phyloP scores from a whole-genome alignment of 2,113 vertebrate species.

The Malaclemys terrapin region DNA sequence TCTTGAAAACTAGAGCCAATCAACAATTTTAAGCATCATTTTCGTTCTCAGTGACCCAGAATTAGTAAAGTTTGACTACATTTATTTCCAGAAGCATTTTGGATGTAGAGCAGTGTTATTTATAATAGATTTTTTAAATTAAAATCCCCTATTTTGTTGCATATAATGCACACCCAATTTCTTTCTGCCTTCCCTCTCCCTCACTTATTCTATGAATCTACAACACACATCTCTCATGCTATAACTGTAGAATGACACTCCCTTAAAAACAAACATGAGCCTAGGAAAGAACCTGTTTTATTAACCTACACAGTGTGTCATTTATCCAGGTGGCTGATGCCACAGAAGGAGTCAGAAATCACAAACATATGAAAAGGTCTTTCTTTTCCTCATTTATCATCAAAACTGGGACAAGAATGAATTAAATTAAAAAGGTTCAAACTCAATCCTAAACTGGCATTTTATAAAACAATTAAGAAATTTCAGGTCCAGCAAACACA shows the following conservation, averaged over 20 bases:
- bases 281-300: background rate
- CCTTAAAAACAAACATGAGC: background rate
- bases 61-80: too few relatives aligned
- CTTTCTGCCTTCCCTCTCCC: conserved; percentile 19
- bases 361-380: background rate
- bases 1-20: too few relatives aligned
- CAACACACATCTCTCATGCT: background rate
- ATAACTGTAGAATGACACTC: background rate
- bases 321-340: conserved; percentile 24
- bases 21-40: too few relatives aligned
- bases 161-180: background rate
- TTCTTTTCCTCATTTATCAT: background rate
- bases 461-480: background rate
- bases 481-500: background rate
- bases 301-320: conserved; percentile 8
- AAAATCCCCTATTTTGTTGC: background rate
- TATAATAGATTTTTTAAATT: conserved; percentile 38
- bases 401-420: background rate
- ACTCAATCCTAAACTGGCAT: conserved; percentile 39
- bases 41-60: too few relatives aligned
- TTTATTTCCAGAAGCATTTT: too few relatives aligned
- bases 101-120: background rate
- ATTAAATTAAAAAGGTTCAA: conserved; percentile 19
- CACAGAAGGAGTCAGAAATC: background rate
- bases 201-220: background rate